phyloP scores from a whole-genome alignment of 2,113 vertebrate genomes.

The Pygoscelis adeliae region DNA sequence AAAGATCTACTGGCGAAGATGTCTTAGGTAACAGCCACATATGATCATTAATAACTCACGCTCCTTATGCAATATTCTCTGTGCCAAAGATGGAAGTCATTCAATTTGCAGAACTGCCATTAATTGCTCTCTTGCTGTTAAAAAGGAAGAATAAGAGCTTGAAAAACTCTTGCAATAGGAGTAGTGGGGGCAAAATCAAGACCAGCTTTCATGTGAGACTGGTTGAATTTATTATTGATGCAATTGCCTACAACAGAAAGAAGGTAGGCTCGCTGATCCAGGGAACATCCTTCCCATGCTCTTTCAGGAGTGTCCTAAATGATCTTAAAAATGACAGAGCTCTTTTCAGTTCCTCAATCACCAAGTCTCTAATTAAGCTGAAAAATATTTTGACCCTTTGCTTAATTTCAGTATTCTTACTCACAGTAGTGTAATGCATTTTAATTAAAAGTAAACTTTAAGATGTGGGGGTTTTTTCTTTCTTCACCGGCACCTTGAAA shows the following conservation, averaged over 20 bases:
- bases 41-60: slow-evolving; percentile 43
- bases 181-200: neutral
- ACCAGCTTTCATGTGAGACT: neutral
- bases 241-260: neutral
- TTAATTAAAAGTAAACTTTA: slow-evolving; percentile 79
- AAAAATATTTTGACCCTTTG: slow-evolving; percentile 23
- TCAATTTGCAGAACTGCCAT: slow-evolving; percentile 43
- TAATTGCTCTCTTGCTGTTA: slow-evolving; percentile 49
- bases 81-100: slow-evolving; percentile 58
- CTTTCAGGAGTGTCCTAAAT: neutral
- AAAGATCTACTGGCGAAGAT: slow-evolving; percentile 32
- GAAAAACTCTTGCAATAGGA: neutral
- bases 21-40: slow-evolving; percentile 35
- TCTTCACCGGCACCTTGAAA: slow-evolving; percentile 32
- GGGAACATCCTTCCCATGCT: neutral
- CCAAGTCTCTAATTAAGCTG: neutral
- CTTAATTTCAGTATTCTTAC: slow-evolving; percentile 18
- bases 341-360: neutral
- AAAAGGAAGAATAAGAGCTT: neutral
- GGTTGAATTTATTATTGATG: neutral
- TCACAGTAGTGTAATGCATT: slow-evolving; percentile 32
- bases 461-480: neutral
- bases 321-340: neutral
- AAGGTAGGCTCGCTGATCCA: neutral
- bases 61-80: slow-evolving; percentile 9